A percentile compares a stretch with the other conserved stretches of the same genome.
phyloP scores from a whole-genome alignment of 2,888 invertebrate species.

The Ophioninae sp. region DNA sequence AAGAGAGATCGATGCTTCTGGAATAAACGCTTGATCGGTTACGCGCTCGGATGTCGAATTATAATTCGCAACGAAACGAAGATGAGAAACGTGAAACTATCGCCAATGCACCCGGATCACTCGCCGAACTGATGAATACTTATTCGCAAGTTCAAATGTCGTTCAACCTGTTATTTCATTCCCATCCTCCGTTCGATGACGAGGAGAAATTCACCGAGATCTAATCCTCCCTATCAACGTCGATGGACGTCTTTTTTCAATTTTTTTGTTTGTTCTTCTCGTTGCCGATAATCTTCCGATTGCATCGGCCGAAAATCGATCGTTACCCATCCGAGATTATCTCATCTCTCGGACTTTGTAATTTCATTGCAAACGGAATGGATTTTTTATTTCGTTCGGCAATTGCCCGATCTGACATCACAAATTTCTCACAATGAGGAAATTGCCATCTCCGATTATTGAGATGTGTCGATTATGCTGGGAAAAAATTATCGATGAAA shows the following conservation, averaged over 20 bases:
- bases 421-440: not conserved
- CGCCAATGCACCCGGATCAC: constrained; percentile 14
- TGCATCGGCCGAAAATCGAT: not conserved
- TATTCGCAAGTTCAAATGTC: constrained; percentile 57
- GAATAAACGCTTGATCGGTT: constrained; percentile 48
- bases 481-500: too few species aligned
- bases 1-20: constrained; percentile 27
- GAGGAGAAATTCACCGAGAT: constrained; percentile 26
- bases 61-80: constrained; percentile 50
- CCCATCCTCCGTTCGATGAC: not conserved
- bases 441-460: not conserved
- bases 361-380: not conserved
- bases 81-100: constrained; percentile 42
- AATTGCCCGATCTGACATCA: not conserved
- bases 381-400: not conserved
- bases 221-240: not conserved
- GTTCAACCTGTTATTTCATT: constrained; percentile 46
- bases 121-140: constrained; percentile 19
- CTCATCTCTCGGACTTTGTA: not conserved
- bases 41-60: constrained; percentile 23
- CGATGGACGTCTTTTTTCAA: not conserved
- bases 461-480: too few species aligned
- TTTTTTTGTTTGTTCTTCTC: not conserved
- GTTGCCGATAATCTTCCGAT: not conserved
- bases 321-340: not conserved